Evolutionary conservation across 2,888 invertebrate genomes (phyloP).

Genomic region (Parelbella ahira): DNA sequence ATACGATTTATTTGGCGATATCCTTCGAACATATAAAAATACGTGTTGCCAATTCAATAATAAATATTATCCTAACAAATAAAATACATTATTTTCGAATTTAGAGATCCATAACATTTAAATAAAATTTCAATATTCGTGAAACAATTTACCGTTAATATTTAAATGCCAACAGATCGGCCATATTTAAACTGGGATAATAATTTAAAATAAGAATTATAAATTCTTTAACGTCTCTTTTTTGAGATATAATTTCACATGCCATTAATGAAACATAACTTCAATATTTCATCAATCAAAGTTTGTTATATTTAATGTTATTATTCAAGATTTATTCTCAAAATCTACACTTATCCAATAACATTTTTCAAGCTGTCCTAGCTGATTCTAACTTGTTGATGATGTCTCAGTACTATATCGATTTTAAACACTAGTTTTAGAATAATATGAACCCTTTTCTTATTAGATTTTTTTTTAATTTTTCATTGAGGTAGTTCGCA

Average conservation of each 20-base stretch:
- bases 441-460: constrained; percentile 18
- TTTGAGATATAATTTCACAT: too few species aligned
- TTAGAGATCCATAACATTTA: constrained; percentile 2
- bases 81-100: too few species aligned
- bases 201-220: constrained; percentile 1
- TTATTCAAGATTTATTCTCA: not conserved
- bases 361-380: constrained; percentile 5
- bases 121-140: not conserved
- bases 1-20: too few species aligned
- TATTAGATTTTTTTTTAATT: constrained; percentile 12
- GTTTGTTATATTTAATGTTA: not conserved
- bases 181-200: not conserved
- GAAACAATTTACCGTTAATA: too few species aligned
- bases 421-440: constrained; percentile 18
- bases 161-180: not conserved
- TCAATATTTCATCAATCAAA: not conserved
- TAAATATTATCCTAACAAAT: too few species aligned
- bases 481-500: constrained; percentile 18
- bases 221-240: constrained; percentile 7
- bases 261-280: too few species aligned
- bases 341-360: constrained; percentile 2
- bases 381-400: constrained; percentile 17
- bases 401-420: constrained; percentile 4
- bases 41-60: too few species aligned
- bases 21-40: too few species aligned